Evolutionary conservation across 2,113 vertebrate species (phyloP), one percentile per base, ranked within the genome.

Genomic region (Paramormyrops kingsleyae): DNA sequence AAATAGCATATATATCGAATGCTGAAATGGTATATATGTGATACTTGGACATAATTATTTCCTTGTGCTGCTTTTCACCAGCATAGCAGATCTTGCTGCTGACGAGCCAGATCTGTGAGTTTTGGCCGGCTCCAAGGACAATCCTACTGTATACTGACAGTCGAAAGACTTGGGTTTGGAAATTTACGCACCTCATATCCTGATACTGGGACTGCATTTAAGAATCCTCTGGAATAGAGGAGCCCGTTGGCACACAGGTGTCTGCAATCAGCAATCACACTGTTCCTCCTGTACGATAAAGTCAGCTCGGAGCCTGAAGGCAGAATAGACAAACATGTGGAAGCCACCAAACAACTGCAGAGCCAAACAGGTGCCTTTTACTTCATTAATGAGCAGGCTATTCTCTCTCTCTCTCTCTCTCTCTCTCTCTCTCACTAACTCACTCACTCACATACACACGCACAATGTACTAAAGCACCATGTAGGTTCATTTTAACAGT

Each of bases 241-340:
- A 17, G 35, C 74, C 8, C 5, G 35, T 42, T 80, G 74, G 35
- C 74, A 39, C 74, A 80, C 74, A 80, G 74, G 74, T 80, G 74
- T 80, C 74, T 80, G 74, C 74, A 80, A 80, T 80, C 74, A 80
- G 74, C 74, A 80, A 80, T 80, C 74, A 80, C 35, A 39, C 13
- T 2, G 74, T 5, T 42, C 74, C 74, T 39, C 74, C 74, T 80
- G 35, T 42, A 42, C 5, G 35, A 80, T 80, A 80, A 39, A 77
- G 35, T 80, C 74, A 80, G 35, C 35, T 80, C 27, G 1, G 74
- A 80, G 74, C 74, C 74, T 19, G 35, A n/a, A 80, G 74, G 74
- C 35, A 42, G 74, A 80, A 80, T 6, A 42, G 6, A 8, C 35
- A 42, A 42, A 80, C 35, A 5, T 1, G 70, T 77, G 70, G 6